Evolutionary conservation across 2,797 vertebrate genomes (phyloP), one percentile per base, ranked within the genome.

Genomic region (Rhabdophis nuchalis): DNA sequence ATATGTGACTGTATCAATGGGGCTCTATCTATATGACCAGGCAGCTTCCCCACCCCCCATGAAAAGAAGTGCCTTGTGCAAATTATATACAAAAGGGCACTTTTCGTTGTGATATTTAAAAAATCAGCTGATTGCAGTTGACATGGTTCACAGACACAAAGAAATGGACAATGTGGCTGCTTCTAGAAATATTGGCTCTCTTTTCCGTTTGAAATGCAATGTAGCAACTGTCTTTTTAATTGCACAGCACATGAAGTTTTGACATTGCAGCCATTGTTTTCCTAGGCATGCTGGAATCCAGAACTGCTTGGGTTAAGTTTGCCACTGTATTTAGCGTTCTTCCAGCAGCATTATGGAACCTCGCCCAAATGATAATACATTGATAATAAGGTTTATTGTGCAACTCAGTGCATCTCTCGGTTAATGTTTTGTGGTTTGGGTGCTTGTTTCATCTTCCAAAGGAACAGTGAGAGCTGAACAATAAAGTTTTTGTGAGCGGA

Each of bases 371-470:
- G 72, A 92, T 91, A 91, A 89, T 93, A 89, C 60, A n/a, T n/a
- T 87, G 91, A 93, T 92, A 92, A 92, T 90, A 85, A 85, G 46
- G 57, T 88, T 90, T 6, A 90, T 91, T 91, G 87, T 25, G 27
- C 88, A 94, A 61, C 82, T 56, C 0, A 0, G 25, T 57, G 1
- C 36, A 50, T 85, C 25, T 82, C 89, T n/a, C 93, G 12, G 92
- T 94, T 89, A 58, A n/a, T 16, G 1, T 72, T 90, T 92, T 91
- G 50, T 32, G 11, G 29, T 46, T 92, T 92, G 86, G 60, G 14
- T 27, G 23, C 4, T 93, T 93, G 1, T 32, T 57, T 6, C 1
- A 32, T 88, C 88, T 91, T 92, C 61, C 64, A 93, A 53, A 94
- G 53, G 1, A 89, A 91, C 92, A 6, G 25, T 58, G 23, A 72